Base-by-base conservation (phyloP, 2,113 vertebrate species). In the human region DNA sequence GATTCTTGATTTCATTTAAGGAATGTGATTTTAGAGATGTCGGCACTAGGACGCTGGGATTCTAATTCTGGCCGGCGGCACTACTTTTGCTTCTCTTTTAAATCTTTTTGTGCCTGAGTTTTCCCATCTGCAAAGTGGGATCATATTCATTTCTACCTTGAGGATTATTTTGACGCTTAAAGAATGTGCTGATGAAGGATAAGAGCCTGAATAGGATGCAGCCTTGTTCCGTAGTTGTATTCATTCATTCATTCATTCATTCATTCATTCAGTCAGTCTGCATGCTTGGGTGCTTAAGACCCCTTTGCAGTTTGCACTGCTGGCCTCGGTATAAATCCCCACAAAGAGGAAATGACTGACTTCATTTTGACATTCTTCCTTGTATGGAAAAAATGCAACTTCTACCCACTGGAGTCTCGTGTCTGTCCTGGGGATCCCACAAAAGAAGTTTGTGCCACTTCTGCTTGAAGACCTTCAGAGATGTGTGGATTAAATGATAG, bases 201-300 rank as follows among this genome's bases (percentile, higher is more conserved):
- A 14, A 50, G 64, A 55, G 23, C 61, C 35, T 38, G 57, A 50
- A 76, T 9, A 48, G 59, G 38, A 14, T 13, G 16, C 27, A 40
- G 40, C 14, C 43, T 40, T 8, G 3, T 3, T 45, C 3, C 9
- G 0, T 2, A 4, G 27, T 18, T 57, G 1, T 35, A 13, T 32
- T 43, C 32, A 38, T 73, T 73, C 3, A 32, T 43, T 45, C n/a
- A 82, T 66, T 48, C 10, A 22, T 57, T 57, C 57, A 52, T 5
- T 52, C 45, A 45, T 16, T 55, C 52, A 55, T 6, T 32, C 4
- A 70, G 10, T 20, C 5, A 2, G 3, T 5, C 72, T 35, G 27
- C 22, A 3, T 59, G 61, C 52, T 20, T 25, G 80, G 30, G 27
- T 38, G 13, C 32, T 4, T 1, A 3, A 17, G 48, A 7, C 20